Evolutionary conservation across 2,113 vertebrate species (phyloP), one percentile per base, ranked within the genome.

Genomic region (Ammodytes marinus): DNA sequence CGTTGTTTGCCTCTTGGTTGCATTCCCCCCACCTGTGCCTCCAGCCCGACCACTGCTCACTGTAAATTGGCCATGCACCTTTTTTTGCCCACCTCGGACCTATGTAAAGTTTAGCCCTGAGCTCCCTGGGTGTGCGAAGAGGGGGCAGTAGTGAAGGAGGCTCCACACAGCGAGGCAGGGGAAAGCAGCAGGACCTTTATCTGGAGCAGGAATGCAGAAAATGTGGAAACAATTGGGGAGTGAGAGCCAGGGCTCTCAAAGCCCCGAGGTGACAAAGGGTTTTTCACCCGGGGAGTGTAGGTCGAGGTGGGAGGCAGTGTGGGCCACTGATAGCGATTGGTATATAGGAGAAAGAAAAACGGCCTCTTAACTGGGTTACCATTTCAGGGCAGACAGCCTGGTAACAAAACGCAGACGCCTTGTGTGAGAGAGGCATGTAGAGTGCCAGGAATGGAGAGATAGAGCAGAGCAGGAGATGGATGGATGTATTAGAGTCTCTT

Each of bases 161-260:
- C 50, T 80, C 77, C 83, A 59, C 77, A 81, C 73, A 67, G 78
- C 80, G 79, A 89, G 72, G 82, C 85, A 83, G 78, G 61, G 27
- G 77, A 74, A 83, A 87, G 81, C 85, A 86, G 77, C 83, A 19
- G 87, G 83, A 91, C 92, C 85, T 95, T 95, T 95, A 95, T 96
- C 95, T 94, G 78, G 85, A 91, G 77, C 93, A 95, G 93, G 95
- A 96, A 95, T 96, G 94, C 94, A 95, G 94, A 96, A 95, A 95
- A 95, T 95, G 94, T 91, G 89, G 92, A 93, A 95, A 95, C 95
- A 95, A 95, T 95, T 86, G 92, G 77, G 72, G 88, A 90, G 86
- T 84, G 90, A 94, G 92, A 87, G 86, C 88, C 35, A 54, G 70
- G 81, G 88, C 92, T 91, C 89, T 94, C 92, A 92, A 92, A 91